These are phyloP conservation scores for Chironomus tepperi DNA, from an alignment of 1,140 invertebrate species.

Conservation along the genomic window DNA sequence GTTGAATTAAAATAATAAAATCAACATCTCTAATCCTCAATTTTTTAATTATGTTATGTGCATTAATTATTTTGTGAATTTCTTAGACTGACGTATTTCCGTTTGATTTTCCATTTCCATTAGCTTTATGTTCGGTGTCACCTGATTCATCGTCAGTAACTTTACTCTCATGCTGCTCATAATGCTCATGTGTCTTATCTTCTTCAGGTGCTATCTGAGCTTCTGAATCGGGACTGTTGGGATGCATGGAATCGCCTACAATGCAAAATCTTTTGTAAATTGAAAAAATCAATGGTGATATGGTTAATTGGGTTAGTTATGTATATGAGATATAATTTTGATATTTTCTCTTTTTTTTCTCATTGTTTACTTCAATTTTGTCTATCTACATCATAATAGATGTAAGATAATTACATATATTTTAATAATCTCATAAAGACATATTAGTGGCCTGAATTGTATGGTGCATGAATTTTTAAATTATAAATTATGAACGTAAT, in stretches of 20 bases:
- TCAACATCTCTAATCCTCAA: neutral
- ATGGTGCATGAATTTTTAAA: neutral
- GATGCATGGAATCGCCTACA: slow-evolving; percentile 23
- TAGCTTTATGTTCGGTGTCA: neutral
- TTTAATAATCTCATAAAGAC: neutral
- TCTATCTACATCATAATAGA: neutral
- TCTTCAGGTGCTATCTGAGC: slow-evolving; percentile 38
- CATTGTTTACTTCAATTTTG: neutral
- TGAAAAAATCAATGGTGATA: neutral
- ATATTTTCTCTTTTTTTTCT: neutral
- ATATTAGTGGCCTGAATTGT: neutral
- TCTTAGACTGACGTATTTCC: slow-evolving; percentile 6
- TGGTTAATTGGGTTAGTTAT: slow-evolving; percentile 11
- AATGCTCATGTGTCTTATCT: slow-evolving; percentile 37
- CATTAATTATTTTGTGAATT: neutral
- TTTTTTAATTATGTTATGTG: no score
- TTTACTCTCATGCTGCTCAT: slow-evolving; percentile 26
- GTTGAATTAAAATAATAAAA: neutral
- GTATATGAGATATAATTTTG: neutral
- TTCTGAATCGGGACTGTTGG: slow-evolving; percentile 38
- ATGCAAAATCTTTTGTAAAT: slow-evolving; percentile 5
- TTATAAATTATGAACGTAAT: no score
- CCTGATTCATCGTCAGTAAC: neutral
- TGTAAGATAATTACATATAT: neutral
- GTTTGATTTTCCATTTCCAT: slow-evolving; percentile 10